These are phyloP conservation scores for Myopa tessellatipennis DNA, from an alignment of 2,888 invertebrate species.

Conservation along the genomic window DNA sequence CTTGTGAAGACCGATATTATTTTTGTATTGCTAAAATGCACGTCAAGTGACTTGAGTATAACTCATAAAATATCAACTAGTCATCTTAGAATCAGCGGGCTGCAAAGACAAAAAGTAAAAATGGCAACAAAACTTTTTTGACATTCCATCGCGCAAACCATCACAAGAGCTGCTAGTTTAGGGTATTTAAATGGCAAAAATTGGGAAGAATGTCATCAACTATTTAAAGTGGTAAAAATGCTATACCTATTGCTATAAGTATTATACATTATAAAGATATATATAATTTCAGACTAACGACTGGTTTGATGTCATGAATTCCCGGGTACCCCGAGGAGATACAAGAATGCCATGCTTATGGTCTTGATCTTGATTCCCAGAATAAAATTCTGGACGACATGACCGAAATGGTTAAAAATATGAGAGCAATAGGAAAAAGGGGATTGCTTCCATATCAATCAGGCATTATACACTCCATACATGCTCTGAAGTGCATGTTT, in stretches of 20 bases:
- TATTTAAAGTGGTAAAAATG: constrained; percentile 31
- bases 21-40: constrained; percentile 5
- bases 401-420: constrained; percentile 36
- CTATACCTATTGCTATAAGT: neutral
- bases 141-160: neutral
- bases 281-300: constrained; percentile 42
- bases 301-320: constrained; percentile 48
- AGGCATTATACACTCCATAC: constrained; percentile 15
- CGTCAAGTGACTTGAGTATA: constrained; percentile 27
- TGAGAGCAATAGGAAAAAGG: constrained; percentile 37
- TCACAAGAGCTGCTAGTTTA: constrained; percentile 13
- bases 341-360: constrained; percentile 39
- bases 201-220: constrained; percentile 26
- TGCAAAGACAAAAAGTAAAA: neutral
- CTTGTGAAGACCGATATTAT: neutral
- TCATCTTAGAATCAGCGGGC: neutral
- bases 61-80: constrained; percentile 34
- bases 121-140: neutral
- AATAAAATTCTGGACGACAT: constrained; percentile 41
- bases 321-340: constrained; percentile 33
- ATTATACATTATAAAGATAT: too few relatives aligned
- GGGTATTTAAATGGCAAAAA: constrained; percentile 18
- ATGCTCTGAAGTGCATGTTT: neutral
- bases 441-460: constrained; percentile 38
- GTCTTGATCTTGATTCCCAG: constrained; percentile 39